Conservation (phyloP, 1,140 invertebrate genomes). For the Aphis craccivora region DNA sequence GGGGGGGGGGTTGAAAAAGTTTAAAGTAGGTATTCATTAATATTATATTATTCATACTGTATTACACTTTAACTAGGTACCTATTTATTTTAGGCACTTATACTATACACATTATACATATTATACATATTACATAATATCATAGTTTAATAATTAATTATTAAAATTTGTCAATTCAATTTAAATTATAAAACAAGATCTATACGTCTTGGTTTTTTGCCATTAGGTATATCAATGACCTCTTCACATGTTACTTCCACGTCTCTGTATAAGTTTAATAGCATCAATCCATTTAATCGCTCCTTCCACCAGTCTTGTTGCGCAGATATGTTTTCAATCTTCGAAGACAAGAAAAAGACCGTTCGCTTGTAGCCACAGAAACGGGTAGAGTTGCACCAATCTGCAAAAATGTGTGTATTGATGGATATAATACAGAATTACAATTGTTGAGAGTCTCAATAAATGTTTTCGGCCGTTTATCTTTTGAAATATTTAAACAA, state of each 20-base stretch:
- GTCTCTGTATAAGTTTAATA: constrained; percentile 4
- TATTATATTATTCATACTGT: too few species aligned
- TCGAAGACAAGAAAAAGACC: constrained; percentile 38
- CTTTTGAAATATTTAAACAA: not conserved
- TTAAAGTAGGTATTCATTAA: too few species aligned
- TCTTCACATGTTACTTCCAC: not conserved
- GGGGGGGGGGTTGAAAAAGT: too few species aligned
- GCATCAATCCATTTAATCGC: not conserved
- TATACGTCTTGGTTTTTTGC: not conserved
- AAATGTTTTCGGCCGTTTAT: not conserved
- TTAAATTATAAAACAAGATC: not conserved
- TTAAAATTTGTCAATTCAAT: too few species aligned
- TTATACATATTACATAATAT: too few species aligned
- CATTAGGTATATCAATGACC: not conserved
- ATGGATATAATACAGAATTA: not conserved
- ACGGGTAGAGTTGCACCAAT: not conserved
- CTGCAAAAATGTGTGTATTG: not conserved
- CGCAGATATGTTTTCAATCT: constrained; percentile 11
- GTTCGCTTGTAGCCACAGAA: not conserved
- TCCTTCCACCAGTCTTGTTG: constrained; percentile 15
- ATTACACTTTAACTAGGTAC: too few species aligned
- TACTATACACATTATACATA: too few species aligned
- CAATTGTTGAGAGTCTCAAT: not conserved
- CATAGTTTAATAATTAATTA: too few species aligned
- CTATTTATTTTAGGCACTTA: too few species aligned